Conservation (phyloP, 1,140 invertebrate species). For the Sycophila sp. region DNA sequence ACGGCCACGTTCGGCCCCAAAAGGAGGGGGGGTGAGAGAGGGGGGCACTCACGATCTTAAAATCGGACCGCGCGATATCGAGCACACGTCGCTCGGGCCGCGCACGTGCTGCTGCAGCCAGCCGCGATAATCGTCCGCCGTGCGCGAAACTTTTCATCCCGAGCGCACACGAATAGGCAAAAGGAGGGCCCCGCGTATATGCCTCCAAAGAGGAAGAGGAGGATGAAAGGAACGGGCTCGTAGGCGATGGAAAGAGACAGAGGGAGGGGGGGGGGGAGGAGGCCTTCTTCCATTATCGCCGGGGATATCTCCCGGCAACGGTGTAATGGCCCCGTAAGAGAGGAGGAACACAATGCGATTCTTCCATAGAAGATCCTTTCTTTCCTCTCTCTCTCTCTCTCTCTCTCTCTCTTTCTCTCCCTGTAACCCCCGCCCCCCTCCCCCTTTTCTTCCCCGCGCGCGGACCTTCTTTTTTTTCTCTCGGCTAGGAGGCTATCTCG, state of each 20-base stretch:
- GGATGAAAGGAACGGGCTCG: too few species aligned
- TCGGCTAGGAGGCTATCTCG: too few species aligned
- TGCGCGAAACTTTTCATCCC: slow-evolving; percentile 11
- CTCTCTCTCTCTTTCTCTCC: slow-evolving; percentile 3
- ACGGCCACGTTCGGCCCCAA: slow-evolving; percentile 9
- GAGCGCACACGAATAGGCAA: slow-evolving; percentile 2
- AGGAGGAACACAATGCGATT: slow-evolving; percentile 32
- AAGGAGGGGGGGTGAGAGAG: too few species aligned
- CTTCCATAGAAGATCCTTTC: background rate
- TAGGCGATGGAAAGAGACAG: background rate
- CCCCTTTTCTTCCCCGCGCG: background rate
- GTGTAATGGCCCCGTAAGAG: slow-evolving; percentile 19
- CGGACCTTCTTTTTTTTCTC: background rate
- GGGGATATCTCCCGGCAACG: slow-evolving; percentile 27
- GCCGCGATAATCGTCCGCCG: slow-evolving; percentile 20
- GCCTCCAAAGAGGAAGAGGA: too few species aligned
- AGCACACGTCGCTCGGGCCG: background rate
- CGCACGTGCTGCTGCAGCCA: slow-evolving; percentile 7
- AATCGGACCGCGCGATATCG: slow-evolving; percentile 6
- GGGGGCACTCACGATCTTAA: slow-evolving; percentile 22
- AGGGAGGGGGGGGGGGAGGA: too few species aligned
- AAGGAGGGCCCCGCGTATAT: slow-evolving; percentile 17
- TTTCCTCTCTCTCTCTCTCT: slow-evolving; percentile 10
- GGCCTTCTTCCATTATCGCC: slow-evolving; percentile 24
- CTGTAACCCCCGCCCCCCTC: slow-evolving; percentile 3